A percentile compares a stretch with the other conserved stretches of the same genome.
phyloP scores from a whole-genome alignment of 2,113 vertebrate genomes.

The Salvelinus alpinus region DNA sequence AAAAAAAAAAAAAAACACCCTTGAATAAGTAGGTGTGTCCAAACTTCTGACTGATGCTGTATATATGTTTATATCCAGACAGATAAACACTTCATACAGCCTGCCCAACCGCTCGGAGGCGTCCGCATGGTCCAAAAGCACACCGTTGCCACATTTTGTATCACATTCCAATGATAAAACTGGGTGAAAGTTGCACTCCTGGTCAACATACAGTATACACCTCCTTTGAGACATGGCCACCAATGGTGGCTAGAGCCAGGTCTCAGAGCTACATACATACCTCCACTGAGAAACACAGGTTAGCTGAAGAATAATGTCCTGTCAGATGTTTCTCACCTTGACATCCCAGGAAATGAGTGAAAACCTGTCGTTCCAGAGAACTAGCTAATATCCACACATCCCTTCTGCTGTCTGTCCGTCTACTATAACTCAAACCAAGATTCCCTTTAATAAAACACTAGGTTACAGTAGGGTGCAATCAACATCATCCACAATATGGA shows the following conservation, averaged over 20 bases:
- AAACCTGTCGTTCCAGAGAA: constrained; percentile 47
- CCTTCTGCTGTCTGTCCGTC: constrained; percentile 36
- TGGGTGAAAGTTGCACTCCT: no score
- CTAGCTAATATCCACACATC: constrained; percentile 13
- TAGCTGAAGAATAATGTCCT: background rate
- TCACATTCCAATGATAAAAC: no score
- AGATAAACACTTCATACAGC: no score
- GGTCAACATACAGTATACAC: background rate
- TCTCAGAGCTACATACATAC: background rate
- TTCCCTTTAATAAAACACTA: constrained; percentile 24
- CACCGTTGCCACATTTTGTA: no score
- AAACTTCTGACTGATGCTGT: no score
- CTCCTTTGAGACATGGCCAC: background rate
- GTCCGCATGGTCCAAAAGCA: no score
- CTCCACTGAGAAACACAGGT: no score
- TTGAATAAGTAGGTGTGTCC: no score
- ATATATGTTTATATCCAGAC: no score
- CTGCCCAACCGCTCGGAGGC: no score
- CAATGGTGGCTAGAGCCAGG: background rate
- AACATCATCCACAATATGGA: constrained; percentile 27
- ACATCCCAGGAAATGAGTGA: constrained; percentile 63
- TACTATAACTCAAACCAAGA: constrained; percentile 63
- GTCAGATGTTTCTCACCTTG: constrained; percentile 48
- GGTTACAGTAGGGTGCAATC: constrained; percentile 32
- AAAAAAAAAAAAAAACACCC: no score